A percentile compares a stretch with the other conserved stretches of the same genome.
phyloP scores from a whole-genome alignment of 2,888 invertebrate genomes.

The Polia nebulosa region DNA sequence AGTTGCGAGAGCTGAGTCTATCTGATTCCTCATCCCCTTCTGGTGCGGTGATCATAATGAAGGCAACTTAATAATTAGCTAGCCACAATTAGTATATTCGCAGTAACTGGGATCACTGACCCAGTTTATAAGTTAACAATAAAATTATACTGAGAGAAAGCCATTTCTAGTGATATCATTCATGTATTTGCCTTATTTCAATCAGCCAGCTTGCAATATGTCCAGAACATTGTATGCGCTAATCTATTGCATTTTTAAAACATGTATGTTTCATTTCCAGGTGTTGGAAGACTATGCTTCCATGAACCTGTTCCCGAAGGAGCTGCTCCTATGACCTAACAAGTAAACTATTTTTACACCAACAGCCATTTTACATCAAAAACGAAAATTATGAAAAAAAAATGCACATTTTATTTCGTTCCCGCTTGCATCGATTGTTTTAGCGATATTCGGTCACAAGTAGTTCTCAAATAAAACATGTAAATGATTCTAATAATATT shows the following conservation, averaged over 20 bases:
- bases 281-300: conserved; percentile 95
- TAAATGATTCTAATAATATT: conserved; percentile 9
- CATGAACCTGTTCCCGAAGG: conserved; percentile 96
- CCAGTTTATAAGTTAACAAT: too few species aligned
- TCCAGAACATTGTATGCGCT: too few species aligned
- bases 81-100: too few species aligned
- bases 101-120: too few species aligned
- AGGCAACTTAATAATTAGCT: too few species aligned
- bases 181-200: too few species aligned
- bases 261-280: conserved; percentile 79
- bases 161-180: too few species aligned
- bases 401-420: conserved; percentile 37
- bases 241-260: too few species aligned
- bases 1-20: neutral
- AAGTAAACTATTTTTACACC: conserved; percentile 49
- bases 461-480: conserved; percentile 15
- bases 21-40: too few species aligned
- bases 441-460: conserved; percentile 44
- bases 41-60: too few species aligned
- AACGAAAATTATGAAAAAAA: conserved; percentile 24
- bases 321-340: conserved; percentile 90
- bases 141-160: too few species aligned
- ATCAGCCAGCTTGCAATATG: too few species aligned
- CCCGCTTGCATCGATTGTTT: conserved; percentile 46
- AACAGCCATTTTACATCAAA: conserved; percentile 49